Base-by-base conservation (phyloP, 1,140 invertebrate species). In the Cryptotermes secundus region DNA sequence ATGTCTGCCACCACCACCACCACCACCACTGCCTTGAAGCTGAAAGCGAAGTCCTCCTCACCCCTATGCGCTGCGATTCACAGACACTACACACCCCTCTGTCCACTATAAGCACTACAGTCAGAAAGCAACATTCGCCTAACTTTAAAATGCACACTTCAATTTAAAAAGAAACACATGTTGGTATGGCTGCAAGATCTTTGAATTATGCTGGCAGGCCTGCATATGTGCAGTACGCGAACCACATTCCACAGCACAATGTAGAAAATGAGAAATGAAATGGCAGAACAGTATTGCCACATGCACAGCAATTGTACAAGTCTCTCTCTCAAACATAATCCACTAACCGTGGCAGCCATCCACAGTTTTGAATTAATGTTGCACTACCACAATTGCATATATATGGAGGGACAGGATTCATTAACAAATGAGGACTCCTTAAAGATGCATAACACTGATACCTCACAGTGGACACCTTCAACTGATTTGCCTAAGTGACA, bases 21-120 rank as follows among this genome's bases (percentile, higher is more conserved):
- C 53, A 59, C 53, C 53, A 59, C 53, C 53, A 59, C 53, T 59
- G 59, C n/a, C 59, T 72, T 31, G 59, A 72, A 72, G 59, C n/a
- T 72, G 59, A 72, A 26, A 72, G 59, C n/a, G 14, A 49, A 22
- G 45, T 49, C 45, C 45, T 49, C 16, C 14, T 3, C 38, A 6
- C 16, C 45, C 19, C 19, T 19, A 22, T 49, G 45, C 14, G 22
- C 16, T 49, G 45, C 22, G 16, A 1, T 72, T 4, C 16, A 16
- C 26, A 31, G 59, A 6, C 38, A 49, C 16, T 49, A 19, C 45
- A 72, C 14, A 26, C n/a, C 59, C 59, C 59, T 12, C 26, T 16
- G 45, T 49, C 45, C 45, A 49, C 45, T 49, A 49, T 26, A 72
- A 72, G 59, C 59, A 72, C 59, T 72, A 72, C 6, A 12, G 10